Evolutionary conservation across 2,888 invertebrate species (phyloP), one percentile per base, ranked within the genome.

Genomic region (Therioaphis trifolii): DNA sequence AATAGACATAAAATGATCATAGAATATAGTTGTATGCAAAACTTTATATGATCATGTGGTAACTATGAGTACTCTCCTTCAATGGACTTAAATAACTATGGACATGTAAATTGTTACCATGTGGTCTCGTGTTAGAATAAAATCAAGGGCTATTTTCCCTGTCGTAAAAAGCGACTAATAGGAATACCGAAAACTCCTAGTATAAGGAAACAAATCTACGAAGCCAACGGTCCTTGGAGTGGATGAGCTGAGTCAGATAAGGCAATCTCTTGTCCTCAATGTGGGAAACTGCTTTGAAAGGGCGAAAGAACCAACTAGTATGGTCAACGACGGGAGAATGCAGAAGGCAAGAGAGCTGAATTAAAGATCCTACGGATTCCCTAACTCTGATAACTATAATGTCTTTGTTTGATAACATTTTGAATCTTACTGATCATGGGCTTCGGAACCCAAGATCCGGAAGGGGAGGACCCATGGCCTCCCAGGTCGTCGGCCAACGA

Each of bases 181-280:
- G 46, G 71, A 71, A 71, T 29, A 71, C 71, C 71, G 72, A 72
- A 72, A 72, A n/a, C 58, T 80, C 71, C 80, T 61, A 71, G 80
- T 46, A 71, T 80, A 80, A 80, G 80, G 58, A 80, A 71, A 58
- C 58, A 27, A 11, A 5, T 71, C n/a, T 80, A 52, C 80, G n/a
- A 68, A 79, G 68, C 68, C 68, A 79, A 79, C 52, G 52, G 69
- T n/a, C 21, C 58, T 69, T n/a, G 69, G 52, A 24, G 77, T 69
- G 21, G 63, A 63, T 49, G 69, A 63, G 49, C 79, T 49, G 69
- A 24, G 75, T 75, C 24, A 55, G n/a, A 40, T 21, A n/a, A 29
- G 75, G 75, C 75, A 75, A 75, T 49, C 75, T 75, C 75, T 75
- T 75, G 75, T 52, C 75, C 52, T 21, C 43, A 75, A 75, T n/a